These are phyloP conservation scores for Onchidella celtica DNA, from an alignment of 2,888 invertebrate genomes.

Conservation along the genomic window DNA sequence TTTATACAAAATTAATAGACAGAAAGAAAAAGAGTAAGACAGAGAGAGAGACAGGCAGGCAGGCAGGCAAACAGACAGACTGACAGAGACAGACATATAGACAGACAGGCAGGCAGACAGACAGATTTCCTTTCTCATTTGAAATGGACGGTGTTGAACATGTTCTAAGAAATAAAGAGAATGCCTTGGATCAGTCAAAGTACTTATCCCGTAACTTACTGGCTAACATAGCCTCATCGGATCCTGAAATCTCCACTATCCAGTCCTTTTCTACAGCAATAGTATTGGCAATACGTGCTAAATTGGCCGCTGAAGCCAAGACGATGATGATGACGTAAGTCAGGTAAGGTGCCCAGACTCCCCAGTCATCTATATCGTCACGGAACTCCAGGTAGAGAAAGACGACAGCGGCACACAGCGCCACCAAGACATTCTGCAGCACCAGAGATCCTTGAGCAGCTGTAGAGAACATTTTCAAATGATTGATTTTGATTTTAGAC, in stretches of 20 bases:
- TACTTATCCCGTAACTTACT: too few species aligned
- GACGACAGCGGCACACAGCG: constrained; percentile 78
- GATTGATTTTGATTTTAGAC: too few species aligned
- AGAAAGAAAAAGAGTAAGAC: background rate
- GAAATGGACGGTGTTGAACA: background rate
- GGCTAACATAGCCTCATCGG: constrained; percentile 78
- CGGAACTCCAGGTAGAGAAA: constrained; percentile 68
- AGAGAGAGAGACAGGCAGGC: too few species aligned
- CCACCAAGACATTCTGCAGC: constrained; percentile 80
- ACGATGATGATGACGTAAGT: constrained; percentile 75
- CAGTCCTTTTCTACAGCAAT: constrained; percentile 81
- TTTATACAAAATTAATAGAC: too few species aligned
- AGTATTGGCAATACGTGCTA: constrained; percentile 77
- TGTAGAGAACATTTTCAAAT: too few species aligned
- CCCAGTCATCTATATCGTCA: constrained; percentile 45
- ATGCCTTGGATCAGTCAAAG: too few species aligned
- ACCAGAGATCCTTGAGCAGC: constrained; percentile 80
- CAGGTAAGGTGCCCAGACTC: constrained; percentile 59
- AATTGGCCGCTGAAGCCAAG: constrained; percentile 77
- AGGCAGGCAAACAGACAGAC: too few species aligned
- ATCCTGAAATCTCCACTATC: constrained; percentile 81
- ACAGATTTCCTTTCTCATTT: background rate
- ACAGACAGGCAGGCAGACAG: too few species aligned
- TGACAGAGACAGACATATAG: too few species aligned
- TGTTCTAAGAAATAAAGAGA: too few species aligned